Base-by-base conservation (phyloP, 2,797 vertebrate species). In the Odontamblyopus lacepedii region DNA sequence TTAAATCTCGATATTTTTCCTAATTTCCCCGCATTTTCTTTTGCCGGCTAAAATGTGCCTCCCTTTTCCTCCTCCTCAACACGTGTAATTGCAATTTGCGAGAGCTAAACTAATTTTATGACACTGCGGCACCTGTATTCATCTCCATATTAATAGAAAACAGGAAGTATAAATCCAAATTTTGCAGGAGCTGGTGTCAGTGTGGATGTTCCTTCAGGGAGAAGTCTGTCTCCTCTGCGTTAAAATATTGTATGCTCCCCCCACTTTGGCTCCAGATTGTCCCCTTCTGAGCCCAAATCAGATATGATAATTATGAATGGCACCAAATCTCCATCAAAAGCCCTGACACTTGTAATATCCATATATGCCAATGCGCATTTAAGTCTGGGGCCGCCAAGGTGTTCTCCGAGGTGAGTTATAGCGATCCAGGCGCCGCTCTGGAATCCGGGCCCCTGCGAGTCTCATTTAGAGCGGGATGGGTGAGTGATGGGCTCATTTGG, bases 71-170 rank as follows among this genome's bases (percentile, higher is more conserved):
- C 78, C 81, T 80, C 74, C 81, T 82, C 80, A 89, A 87, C 84
- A 90, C 75, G 56, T 89, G 86, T 92, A 93, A 93, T 92, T 94
- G 92, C 93, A 94, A 93, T 94, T 94, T 94, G 91, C 90, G 90
- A 89, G 92, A 91, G 88, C 92, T 92, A 92, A 93, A 92, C 92
- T 93, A 93, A 95, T 94, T 94, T 93, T 93, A 93, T 82, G 84
- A 93, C 92, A 88, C 83, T 83, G 87, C 86, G 91, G 91, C 92
- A 94, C 93, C 92, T 92, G 92, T 94, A 93, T 94, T 95, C 92
- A 94, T 94, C 92, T 94, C 91, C 93, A 94, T 94, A 93, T 94
- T 94, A 93, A 94, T 93, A 92, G 93, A 94, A 94, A 94, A 93
- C 91, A 93, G 92, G 88, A 93, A 92, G 86, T 89, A 94, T 95